Base-by-base conservation (phyloP, 2,113 vertebrate species). In the Corapipo altera region DNA sequence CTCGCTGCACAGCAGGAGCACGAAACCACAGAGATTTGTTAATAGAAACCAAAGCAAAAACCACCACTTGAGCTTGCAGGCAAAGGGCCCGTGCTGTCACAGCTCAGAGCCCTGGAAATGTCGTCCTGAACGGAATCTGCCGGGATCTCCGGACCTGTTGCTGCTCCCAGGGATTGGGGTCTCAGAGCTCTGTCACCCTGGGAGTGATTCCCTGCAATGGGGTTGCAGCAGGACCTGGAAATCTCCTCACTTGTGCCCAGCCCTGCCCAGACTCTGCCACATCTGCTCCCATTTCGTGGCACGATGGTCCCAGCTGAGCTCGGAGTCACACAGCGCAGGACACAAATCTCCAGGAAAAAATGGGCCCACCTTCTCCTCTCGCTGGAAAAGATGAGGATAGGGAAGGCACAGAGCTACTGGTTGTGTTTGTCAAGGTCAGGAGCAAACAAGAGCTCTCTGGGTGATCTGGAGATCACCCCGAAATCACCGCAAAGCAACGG, bases 21-120 rank as follows among this genome's bases (percentile, higher is more conserved):
- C 18, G 9, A 15, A 80, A 83, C 94, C 67, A 0, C 91, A 92
- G 86, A 24, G 83, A 23, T 80, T 64, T 80, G 67, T 28, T 54
- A 55, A 78, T 22, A 52, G 83, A 32, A 95, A 89, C 59, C 89
- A 84, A 86, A 86, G 92, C 85, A 88, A 87, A 48, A 80, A 23
- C 27, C 87, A 18, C 11, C 59, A 32, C 2, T 0, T 0, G 57
- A 39, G 35, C 59, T 69, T 15, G 19, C 64, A 62, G 61, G 87
- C 39, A 9, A 52, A 52, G 67, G 64, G 66, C 35, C 51, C 64
- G 89, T 35, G 32, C 61, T 20, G 5, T 15, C 0, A 6, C 80
- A 83, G 76, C 76, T 65, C 84, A 17, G n/a, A 49, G 85, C 44
- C 6, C 35, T 52, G 72, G 23, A 11, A 33, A 37, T 0, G 1